Evolutionary conservation across 2,113 vertebrate species (phyloP), one percentile per base, ranked within the genome.

Genomic region (Maccullochella peelii): DNA sequence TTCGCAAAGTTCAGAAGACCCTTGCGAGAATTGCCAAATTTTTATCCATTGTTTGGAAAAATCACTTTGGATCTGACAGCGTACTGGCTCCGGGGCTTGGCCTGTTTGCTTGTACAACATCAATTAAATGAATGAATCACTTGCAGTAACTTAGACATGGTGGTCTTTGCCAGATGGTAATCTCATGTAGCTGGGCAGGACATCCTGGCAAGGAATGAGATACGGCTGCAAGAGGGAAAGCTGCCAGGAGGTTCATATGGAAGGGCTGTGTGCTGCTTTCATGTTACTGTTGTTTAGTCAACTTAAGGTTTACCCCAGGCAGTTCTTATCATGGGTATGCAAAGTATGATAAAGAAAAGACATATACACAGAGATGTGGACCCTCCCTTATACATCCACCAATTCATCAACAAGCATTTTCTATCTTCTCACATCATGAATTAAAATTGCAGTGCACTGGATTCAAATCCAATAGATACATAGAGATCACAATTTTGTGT

Each of bases 91-190:
- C 23, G 23, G 77, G 83, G 79, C 54, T 86, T 63, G 85, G 81
- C 74, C 74, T 77, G 84, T 81, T 85, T 81, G 55, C 80, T 89
- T 91, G 81, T 69, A 72, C 27, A 86, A 66, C 82, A 86, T 88
- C 81, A 87, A 61, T 85, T 89, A 73, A 86, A 87, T 33, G 66
- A 90, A 79, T 79, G 77, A 87, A 86, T 89, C 80, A 83, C 75
- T 88, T 79, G 80, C 47, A 89, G 89, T 84, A 67, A 84, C 54
- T 80, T 81, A 80, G 72, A 84, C 72, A 82, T 72, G 81, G 78
- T 66, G 70, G 69, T 73, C 86, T 79, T 55, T 86, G 73, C 91
- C 90, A 91, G 88, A 92, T 86, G 82, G 68, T 47, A 90, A 86
- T 90, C 73, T 85, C 18, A 49, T 54, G 78, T 82, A 80, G 69